Conservation (phyloP, 2,888 invertebrate species). For the Eristalis pertinax region DNA sequence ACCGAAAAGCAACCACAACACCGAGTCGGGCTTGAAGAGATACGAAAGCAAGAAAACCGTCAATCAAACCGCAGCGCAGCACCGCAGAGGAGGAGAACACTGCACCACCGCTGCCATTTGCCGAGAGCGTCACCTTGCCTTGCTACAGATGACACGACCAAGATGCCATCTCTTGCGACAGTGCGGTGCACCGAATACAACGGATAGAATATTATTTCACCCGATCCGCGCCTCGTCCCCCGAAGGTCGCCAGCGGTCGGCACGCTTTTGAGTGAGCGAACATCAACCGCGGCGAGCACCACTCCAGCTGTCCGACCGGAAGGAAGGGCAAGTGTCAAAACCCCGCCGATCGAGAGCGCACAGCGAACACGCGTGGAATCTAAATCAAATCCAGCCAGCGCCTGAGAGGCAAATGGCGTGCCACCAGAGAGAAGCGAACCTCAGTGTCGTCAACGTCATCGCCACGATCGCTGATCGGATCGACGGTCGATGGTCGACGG, state of each 20-base stretch:
- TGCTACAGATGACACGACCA: conserved; percentile 14
- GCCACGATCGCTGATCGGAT: background rate
- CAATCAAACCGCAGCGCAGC: conserved; percentile 28
- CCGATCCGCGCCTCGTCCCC: background rate
- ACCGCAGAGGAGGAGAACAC: background rate
- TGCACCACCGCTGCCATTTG: conserved; percentile 19
- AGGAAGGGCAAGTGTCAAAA: background rate
- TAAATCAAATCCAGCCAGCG: too few relatives aligned
- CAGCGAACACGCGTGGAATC: too few relatives aligned
- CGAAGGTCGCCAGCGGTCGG: background rate
- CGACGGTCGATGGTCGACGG: background rate
- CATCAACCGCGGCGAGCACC: background rate
- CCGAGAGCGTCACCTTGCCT: conserved; percentile 19
- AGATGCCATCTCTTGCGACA: conserved; percentile 18
- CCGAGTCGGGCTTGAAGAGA: background rate
- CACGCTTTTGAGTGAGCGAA: background rate
- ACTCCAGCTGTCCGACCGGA: background rate
- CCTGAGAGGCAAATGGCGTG: too few relatives aligned
- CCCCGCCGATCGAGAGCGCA: too few relatives aligned
- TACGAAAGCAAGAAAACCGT: background rate
- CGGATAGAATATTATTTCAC: too few relatives aligned
- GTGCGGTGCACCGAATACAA: background rate
- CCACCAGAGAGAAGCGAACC: too few relatives aligned
- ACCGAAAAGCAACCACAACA: conserved; percentile 30
- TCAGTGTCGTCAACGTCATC: background rate